Base-by-base conservation (phyloP, 92 coral and sea anemone genomes). In the Palythoa heliodiscus region DNA sequence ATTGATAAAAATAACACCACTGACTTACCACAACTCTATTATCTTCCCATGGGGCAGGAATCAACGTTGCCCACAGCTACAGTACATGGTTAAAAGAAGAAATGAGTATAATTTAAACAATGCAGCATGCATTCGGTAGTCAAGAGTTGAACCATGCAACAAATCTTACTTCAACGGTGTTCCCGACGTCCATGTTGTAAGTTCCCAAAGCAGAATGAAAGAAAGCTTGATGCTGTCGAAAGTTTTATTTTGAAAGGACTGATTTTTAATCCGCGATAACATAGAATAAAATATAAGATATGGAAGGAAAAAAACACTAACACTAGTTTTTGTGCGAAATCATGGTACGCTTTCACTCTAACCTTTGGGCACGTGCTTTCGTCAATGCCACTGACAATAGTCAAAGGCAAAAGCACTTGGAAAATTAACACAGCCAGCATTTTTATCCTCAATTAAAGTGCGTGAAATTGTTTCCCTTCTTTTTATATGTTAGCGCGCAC, bases 11-110 rank as follows among this genome's bases (percentile, higher is more conserved):
- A 29, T 29, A 29, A 29, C 35, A 29, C 13, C 9, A 94, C 98
- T n/a, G n/a, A n/a, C n/a, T 93, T 74, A 96, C 99, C 20, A 95
- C 53, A n/a, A 95, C 87, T 78, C 98, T 83, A 86, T 96, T 96
- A 76, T 96, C 99, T 86, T 91, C 89, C 99, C 99, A 96, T 6
- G 97, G 98, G 24, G 88, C 93, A 17, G 98, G 99, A 58, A 95
- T 82, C 22, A 91, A 79, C 78, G 88, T 87, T 25, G 89, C 98
- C 99, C 99, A 96, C 12, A 90, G 84, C 99, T 96, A 1, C 35
- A 29, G 35, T 29, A 63, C 20, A 38, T 35, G 25, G 5, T 22
- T 20, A 71, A 47, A 29, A 7, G 73, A 73, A 3, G 14, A 22
- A 17, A 17, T 81, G n/a, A 79, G 68, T 37, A 24, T 14, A 23